Base-by-base conservation (phyloP, 2,797 vertebrate genomes). In the Onychomys arenicola region DNA sequence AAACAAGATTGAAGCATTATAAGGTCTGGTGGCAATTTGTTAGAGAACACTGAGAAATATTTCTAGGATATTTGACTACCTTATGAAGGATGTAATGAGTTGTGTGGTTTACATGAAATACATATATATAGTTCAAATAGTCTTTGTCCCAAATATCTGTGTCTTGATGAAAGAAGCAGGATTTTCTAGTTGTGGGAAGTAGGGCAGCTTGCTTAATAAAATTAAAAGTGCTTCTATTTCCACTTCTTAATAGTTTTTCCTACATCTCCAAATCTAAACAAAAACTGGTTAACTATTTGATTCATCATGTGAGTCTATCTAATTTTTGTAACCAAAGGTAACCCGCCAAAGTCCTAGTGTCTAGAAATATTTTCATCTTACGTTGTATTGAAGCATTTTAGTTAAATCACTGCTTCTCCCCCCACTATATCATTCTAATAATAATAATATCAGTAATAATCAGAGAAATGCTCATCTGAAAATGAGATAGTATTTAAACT, bases 41-140 rank as follows among this genome's bases (percentile, higher is more conserved):
- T 49, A 89, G 29, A 86, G 49, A 25, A 92, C 89, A 77, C 61
- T 88, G n/a, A 97, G 40, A 96, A 91, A 85, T 93, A 85, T 93
- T 96, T 97, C 75, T 89, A 46, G 17, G 85, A 95, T 49, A 57
- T 57, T 55, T 32, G 52, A 34, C 2, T 90, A 96, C 9, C 7
- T 93, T 55, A 81, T 76, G 19, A 49, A 17, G 46, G 34, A 92
- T 11, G 69, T 46, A 96, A 88, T 84, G 25, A 27, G 34, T 73
- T 10, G 12, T 84, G n/a, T 73, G 8, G 10, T 73, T 90, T 95
- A 61, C 81, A 82, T 96, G 37, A 92, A 95, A 91, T 57, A n/a
- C n/a, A 6, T 57, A 93, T 16, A 12, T 96, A 6, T 57, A 61
- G 84, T 43, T 91, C 83, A 92, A 76, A 0, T 81, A 90, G 10